Evolutionary conservation across 2,113 vertebrate species (phyloP).

Genomic region (Paradoxurus hermaphroditus): DNA sequence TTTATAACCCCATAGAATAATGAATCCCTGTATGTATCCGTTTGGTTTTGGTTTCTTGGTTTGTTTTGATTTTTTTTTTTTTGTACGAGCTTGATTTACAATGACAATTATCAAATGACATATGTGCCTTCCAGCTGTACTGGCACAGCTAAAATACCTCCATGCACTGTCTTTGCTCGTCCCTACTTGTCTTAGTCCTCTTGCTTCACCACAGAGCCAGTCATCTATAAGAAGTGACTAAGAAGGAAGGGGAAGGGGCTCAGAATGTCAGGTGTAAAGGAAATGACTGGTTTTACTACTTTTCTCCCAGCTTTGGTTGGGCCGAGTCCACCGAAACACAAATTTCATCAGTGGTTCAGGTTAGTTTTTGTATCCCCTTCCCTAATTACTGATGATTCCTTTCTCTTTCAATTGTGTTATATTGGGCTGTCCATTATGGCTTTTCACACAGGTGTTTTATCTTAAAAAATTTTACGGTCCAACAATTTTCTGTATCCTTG

Average conservation of each 20-base stretch:
- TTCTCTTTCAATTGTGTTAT: background rate
- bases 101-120: background rate
- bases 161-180: background rate
- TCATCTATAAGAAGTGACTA: background rate
- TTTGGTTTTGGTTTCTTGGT: background rate
- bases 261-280: background rate
- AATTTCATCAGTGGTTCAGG: background rate
- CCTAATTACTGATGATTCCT: background rate
- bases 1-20: background rate
- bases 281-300: background rate
- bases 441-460: background rate
- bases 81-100: background rate
- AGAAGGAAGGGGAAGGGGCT: background rate
- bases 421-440: background rate
- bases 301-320: background rate
- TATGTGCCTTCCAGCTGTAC: background rate
- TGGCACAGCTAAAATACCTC: background rate
- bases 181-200: background rate
- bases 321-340: background rate
- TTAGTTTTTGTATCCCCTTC: background rate
- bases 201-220: background rate
- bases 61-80: background rate
- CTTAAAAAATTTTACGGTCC: background rate
- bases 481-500: background rate
- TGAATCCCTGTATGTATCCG: rapidly evolving